Evolutionary conservation across 2,888 invertebrate species (phyloP), one percentile per base, ranked within the genome.

Genomic region (Hyles lineata): DNA sequence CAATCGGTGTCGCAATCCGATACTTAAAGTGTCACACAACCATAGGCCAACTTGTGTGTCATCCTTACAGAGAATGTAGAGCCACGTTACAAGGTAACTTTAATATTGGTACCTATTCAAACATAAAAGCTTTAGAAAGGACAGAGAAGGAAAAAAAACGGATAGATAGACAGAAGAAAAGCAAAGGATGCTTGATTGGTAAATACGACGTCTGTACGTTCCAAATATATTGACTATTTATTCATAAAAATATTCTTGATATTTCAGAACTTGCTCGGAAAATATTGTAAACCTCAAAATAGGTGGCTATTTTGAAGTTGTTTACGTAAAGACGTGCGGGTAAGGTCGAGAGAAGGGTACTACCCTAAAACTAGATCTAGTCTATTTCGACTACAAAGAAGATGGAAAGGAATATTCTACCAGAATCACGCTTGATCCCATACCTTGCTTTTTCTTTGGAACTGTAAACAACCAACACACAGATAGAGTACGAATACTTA

Each of bases 401-500:
- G 91, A 92, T 94, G 92, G 92, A 93, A 93, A 92, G 92, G 91
- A 91, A 93, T 94, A 93, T 91, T 94, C 94, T 95, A 95, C 94
- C 95, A 95, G 94, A 92, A 90, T 92, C 93, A 92, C 93, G 92
- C 87, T 92, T 93, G 93, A 92, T 94, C 93, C 94, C 94, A 94
- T 95, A 95, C 95, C 95, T 95, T 95, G 96, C 95, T 96, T 96
- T 96, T 96, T 97, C 96, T 96, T 96, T 96, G 97, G 96, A 96
- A 96, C 97, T 97, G 96, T 96, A 97, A 96, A 96, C 96, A 96
- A 95, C 95, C 95, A 96, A 96, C 92, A 94, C 89, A 93, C 87
- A 94, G 90, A 92, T 93, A 92, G 88, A 94, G 92, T 93, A 93
- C 92, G 91, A 89, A 90, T 90, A 90, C 67, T 83, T 83, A 86